Evolutionary conservation across 64 coral and sea anemone genomes (phyloP), one percentile per base, ranked within the genome.

Genomic region (Dendronephthya gigantea): DNA sequence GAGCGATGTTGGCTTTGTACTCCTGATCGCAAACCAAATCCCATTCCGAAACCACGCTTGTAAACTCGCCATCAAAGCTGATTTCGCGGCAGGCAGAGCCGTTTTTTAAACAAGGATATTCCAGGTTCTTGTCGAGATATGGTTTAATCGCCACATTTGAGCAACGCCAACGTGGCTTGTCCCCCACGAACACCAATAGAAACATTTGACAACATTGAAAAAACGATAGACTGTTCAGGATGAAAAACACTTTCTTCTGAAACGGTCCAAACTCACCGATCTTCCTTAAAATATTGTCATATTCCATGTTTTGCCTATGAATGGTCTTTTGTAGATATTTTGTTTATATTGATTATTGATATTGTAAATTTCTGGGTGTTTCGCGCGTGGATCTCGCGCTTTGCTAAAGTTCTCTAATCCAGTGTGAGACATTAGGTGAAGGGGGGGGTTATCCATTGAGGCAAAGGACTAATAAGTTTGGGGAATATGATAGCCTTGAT

Each of bases 171-270:
- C 2, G 19, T 6, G 72, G 72, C 16, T 79, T 79, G 0, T 29
- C 72, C 10, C 30, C 30, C 72, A 79, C 72, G 16, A 79, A 79
- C 36, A 79, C 36, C 1, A 79, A 39, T 35, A 79, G 28, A 10
- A 79, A 79, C 30, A 79, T 34, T 79, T 79, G 72, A 34, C 25
- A 79, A 79, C 72, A 79, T 79, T 36, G 72, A 79, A 79, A 79
- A 36, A 79, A 34, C 30, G 30, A 79, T 19, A 79, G 15, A 0
- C 15, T 4, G 29, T 39, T 36, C 27, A 79, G 36, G 13, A 79
- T 16, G 0, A 79, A 0, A 34, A 36, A 79, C 15, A 79, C 72
- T 36, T 39, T 34, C 32, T 33, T 79, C 22, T 79, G 72, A 39
- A 36, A 79, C 15, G 2, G 25, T 35, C 72, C 72, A 79, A 79